phyloP scores from a whole-genome alignment of 2,797 vertebrate species.

The Rachycentron canadum region DNA sequence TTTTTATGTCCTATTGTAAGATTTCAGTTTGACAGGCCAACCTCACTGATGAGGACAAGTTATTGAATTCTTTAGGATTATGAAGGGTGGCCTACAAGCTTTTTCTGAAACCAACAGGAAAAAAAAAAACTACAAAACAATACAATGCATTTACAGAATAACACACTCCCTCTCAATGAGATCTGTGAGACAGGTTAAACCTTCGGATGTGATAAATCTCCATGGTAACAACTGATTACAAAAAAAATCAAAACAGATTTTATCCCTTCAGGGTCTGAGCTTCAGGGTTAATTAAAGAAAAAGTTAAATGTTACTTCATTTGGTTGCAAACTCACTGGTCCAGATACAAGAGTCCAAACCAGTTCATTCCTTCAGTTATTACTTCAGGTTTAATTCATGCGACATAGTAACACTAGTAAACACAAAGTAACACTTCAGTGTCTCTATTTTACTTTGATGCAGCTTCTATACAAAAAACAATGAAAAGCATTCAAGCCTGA shows the following conservation, averaged over 20 bases:
- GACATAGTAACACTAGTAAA: too few relatives aligned
- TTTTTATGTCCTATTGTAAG: neutral
- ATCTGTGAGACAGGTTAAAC: neutral
- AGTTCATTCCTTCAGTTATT: neutral
- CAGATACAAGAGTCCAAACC: neutral
- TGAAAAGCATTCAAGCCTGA: neutral
- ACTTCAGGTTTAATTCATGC: neutral
- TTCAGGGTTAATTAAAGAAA: neutral
- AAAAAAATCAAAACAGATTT: neutral
- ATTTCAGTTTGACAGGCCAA: conserved; percentile 6
- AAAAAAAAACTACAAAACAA: neutral
- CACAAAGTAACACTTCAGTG: too few relatives aligned
- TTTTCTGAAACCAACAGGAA: neutral
- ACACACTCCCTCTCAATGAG: neutral
- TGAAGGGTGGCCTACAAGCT: neutral
- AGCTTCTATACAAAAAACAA: too few relatives aligned
- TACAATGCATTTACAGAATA: neutral
- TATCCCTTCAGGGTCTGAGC: neutral
- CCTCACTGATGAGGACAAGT: neutral
- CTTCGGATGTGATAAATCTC: neutral
- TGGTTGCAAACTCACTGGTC: neutral
- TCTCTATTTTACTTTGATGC: neutral
- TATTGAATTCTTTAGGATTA: too few relatives aligned
- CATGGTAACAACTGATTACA: neutral
- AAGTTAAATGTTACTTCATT: neutral